These are phyloP conservation scores for Drosophila lutescens DNA, from an alignment of 2,888 invertebrate genomes.

Conservation along the genomic window DNA sequence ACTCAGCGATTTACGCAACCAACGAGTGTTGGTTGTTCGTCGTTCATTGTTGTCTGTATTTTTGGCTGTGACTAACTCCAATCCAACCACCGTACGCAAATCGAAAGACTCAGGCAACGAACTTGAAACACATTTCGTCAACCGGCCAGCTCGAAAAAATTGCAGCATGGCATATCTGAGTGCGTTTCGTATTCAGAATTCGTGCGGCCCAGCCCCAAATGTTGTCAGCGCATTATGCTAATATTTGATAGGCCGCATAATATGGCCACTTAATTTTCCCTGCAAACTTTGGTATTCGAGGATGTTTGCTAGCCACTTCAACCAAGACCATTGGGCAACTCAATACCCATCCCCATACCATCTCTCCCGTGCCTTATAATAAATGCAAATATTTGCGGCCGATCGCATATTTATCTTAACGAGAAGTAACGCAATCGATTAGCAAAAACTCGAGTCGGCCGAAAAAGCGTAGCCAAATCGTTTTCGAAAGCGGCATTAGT, in stretches of 20 bases:
- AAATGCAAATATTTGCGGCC: slow-evolving; percentile 61
- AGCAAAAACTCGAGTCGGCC: slow-evolving; percentile 50
- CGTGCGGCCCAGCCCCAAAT: slow-evolving; percentile 44
- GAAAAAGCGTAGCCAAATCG: slow-evolving; percentile 27
- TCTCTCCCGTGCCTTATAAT: slow-evolving; percentile 31
- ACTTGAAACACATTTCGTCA: slow-evolving; percentile 76
- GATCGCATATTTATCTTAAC: slow-evolving; percentile 52
- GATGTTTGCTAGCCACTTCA: slow-evolving; percentile 51
- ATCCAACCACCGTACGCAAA: slow-evolving; percentile 57
- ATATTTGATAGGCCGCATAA: slow-evolving; percentile 58
- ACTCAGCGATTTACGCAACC: slow-evolving; percentile 65
- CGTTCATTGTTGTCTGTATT: slow-evolving; percentile 1
- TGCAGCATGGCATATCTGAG: slow-evolving; percentile 60
- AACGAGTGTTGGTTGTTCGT: slow-evolving; percentile 27
- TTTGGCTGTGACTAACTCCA: slow-evolving; percentile 67
- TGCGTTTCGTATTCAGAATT: slow-evolving; percentile 60
- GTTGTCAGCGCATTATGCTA: slow-evolving; percentile 54
- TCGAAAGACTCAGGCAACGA: slow-evolving; percentile 76
- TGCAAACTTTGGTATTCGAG: slow-evolving; percentile 35
- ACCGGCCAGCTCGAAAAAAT: slow-evolving; percentile 34
- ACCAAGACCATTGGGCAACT: slow-evolving; percentile 51
- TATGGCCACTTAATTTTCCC: slow-evolving; percentile 52
- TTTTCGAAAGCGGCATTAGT: slow-evolving; percentile 43
- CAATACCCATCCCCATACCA: slow-evolving; percentile 1
- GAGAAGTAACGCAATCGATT: slow-evolving; percentile 53